These are phyloP conservation scores for Ameiurus melas DNA, from an alignment of 2,113 vertebrate genomes.

Conservation along the genomic window DNA sequence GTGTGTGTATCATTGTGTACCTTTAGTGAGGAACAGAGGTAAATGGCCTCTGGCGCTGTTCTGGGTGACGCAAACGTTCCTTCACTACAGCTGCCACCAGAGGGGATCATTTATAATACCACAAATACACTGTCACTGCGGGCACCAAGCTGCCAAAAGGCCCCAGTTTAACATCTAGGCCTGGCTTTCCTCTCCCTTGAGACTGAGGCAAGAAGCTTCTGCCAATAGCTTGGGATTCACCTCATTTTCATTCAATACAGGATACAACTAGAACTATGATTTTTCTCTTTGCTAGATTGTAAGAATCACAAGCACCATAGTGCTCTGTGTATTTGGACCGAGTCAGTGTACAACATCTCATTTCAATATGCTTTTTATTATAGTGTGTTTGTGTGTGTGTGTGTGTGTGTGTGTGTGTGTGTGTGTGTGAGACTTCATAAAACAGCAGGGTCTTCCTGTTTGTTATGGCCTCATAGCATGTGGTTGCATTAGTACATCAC, in stretches of 20 bases:
- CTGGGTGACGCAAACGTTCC: conserved; percentile 21
- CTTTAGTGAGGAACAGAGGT: conserved; percentile 51
- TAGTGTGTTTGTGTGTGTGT: not conserved
- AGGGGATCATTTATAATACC: conserved; percentile 55
- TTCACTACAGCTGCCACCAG: conserved; percentile 39
- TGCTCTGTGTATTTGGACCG: not conserved
- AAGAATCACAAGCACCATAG: not conserved
- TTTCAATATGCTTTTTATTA: conserved; percentile 25
- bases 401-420: conserved; percentile 25
- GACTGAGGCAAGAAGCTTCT: conserved; percentile 8
- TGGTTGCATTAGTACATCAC: conserved; percentile 47
- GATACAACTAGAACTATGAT: conserved; percentile 3
- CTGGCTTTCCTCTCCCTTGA: conserved; percentile 12
- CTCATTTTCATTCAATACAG: conserved; percentile 1
- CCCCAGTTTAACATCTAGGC: conserved; percentile 35
- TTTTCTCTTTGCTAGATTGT: not conserved
- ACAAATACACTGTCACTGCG: conserved; percentile 60
- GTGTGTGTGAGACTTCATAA: conserved; percentile 43
- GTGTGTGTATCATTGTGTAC: not conserved
- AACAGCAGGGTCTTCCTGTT: conserved; percentile 55
- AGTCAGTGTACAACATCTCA: not conserved
- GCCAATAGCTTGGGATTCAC: conserved; percentile 18
- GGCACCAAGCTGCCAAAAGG: conserved; percentile 39
- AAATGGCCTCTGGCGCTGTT: conserved; percentile 45
- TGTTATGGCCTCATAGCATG: conserved; percentile 48